phyloP scores from a whole-genome alignment of 1,140 invertebrate species.

The Dreissena rostriformis region DNA sequence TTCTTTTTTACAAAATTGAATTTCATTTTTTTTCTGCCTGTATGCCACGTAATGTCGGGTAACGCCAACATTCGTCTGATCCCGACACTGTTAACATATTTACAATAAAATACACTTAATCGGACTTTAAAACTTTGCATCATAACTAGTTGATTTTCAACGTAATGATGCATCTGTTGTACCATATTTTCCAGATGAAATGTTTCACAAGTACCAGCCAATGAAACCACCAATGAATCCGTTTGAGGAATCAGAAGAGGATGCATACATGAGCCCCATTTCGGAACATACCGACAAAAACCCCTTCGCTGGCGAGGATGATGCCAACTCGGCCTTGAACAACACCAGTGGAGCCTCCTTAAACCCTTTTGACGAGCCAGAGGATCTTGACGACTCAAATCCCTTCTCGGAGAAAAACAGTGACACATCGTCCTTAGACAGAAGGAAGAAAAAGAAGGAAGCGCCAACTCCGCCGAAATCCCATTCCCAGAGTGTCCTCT shows the following conservation, averaged over 20 bases:
- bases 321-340: not conserved
- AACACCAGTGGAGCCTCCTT: not conserved
- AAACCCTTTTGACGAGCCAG: constrained; percentile 67
- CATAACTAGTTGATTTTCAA: too few species aligned
- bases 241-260: constrained; percentile 66
- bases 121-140: too few species aligned
- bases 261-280: constrained; percentile 49
- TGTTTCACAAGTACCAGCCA: constrained; percentile 60
- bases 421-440: constrained; percentile 28
- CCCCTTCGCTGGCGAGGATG: constrained; percentile 46
- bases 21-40: too few species aligned
- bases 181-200: constrained; percentile 53
- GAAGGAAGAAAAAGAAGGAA: constrained; percentile 28
- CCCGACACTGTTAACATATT: too few species aligned
- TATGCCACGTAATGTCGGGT: too few species aligned
- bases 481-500: constrained; percentile 27
- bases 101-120: too few species aligned
- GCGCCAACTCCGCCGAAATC: constrained; percentile 34
- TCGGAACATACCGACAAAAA: constrained; percentile 13
- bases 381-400: constrained; percentile 45
- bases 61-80: too few species aligned
- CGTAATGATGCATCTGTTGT: too few species aligned
- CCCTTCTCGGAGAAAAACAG: constrained; percentile 49
- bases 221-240: constrained; percentile 63
- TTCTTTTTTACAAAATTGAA: too few species aligned